A percentile compares a stretch with the other conserved stretches of the same genome.
Conservation (phyloP, 2,113 vertebrate genomes). For the Acanthochromis polyacanthus region DNA sequence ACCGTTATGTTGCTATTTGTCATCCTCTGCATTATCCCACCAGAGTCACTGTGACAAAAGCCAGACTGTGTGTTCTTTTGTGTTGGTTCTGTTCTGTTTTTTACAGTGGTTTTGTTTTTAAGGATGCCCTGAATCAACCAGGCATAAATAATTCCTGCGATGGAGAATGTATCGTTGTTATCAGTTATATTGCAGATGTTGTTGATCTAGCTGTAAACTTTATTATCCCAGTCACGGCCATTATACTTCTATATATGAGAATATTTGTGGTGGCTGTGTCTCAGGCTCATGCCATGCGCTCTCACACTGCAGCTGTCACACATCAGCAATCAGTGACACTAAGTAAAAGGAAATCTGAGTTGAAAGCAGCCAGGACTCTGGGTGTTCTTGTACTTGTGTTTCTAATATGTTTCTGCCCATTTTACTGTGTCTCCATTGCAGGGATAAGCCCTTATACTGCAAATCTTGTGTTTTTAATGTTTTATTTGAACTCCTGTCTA, state of each 20-base stretch:
- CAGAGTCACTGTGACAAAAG: constrained; percentile 31
- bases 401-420: constrained; percentile 28
- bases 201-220: constrained; percentile 54
- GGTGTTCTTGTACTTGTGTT: constrained; percentile 24
- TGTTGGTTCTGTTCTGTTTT: constrained; percentile 43
- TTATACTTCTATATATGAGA: constrained; percentile 42
- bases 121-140: not conserved
- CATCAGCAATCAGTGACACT: not conserved
- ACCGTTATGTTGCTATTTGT: constrained; percentile 49
- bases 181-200: constrained; percentile 4
- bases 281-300: constrained; percentile 61
- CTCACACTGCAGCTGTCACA: not conserved
- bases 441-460: not conserved
- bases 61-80: constrained; percentile 12
- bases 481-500: too few relatives aligned
- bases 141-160: not conserved
- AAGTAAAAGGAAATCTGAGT: constrained; percentile 16
- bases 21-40: constrained; percentile 54
- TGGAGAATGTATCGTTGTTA: constrained; percentile 32
- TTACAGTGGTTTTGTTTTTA: not conserved
- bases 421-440: not conserved
- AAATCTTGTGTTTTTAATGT: too few relatives aligned
- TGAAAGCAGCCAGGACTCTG: constrained; percentile 55
- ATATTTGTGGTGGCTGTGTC: constrained; percentile 49
- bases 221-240: constrained; percentile 20